Conservation (phyloP, 2,888 invertebrate species). For the Chaetogeoica ovagalla region DNA sequence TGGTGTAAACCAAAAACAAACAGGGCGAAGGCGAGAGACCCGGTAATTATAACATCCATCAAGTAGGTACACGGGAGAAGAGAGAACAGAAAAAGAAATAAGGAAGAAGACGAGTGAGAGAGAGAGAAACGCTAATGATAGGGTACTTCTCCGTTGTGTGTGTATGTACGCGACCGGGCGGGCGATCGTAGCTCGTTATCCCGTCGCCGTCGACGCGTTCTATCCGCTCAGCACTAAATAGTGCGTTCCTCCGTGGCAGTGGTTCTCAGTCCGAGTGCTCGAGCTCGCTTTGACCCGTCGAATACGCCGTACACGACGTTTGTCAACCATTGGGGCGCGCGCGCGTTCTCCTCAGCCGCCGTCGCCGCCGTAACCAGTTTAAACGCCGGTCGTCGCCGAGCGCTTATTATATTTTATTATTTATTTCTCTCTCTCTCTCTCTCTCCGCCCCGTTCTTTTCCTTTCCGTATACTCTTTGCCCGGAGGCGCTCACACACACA, state of each 20-base stretch:
- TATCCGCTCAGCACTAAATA: slow-evolving; percentile 21
- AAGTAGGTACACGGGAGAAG: neutral
- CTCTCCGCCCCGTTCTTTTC: neutral
- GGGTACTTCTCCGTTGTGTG: too few species aligned
- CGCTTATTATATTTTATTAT: slow-evolving; percentile 27
- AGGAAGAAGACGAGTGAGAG: neutral
- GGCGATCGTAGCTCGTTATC: slow-evolving; percentile 47
- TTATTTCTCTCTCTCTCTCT: neutral
- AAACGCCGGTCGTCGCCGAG: neutral
- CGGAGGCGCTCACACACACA: neutral
- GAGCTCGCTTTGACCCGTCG: neutral
- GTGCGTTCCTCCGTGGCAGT: slow-evolving; percentile 17
- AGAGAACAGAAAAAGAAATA: neutral
- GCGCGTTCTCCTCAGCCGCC: too few species aligned
- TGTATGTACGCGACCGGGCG: neutral
- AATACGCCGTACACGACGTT: neutral
- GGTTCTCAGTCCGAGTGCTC: slow-evolving; percentile 20
- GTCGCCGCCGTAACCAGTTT: slow-evolving; percentile 17
- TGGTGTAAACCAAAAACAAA: slow-evolving; percentile 50
- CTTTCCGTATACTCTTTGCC: neutral
- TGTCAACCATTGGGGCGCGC: slow-evolving; percentile 18
- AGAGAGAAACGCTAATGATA: slow-evolving; percentile 46
- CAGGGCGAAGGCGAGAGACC: slow-evolving; percentile 50
- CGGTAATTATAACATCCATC: slow-evolving; percentile 53
- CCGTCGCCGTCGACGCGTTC: slow-evolving; percentile 14